Conservation (phyloP, 2,113 vertebrate species). For the Loxodonta africana region DNA sequence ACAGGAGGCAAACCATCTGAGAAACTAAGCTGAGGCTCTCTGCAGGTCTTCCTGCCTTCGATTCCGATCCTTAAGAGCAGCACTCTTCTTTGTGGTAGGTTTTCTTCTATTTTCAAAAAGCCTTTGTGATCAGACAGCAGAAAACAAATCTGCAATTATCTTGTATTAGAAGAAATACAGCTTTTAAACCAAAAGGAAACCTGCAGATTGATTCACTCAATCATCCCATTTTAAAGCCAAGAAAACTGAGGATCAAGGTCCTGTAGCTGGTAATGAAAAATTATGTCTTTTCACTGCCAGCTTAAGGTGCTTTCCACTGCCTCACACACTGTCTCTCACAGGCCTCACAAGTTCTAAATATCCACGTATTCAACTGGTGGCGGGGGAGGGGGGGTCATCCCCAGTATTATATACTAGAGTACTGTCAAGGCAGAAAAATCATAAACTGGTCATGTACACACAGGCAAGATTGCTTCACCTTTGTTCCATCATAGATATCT, state of each 20-base stretch:
- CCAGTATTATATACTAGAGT: background rate
- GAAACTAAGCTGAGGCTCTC: background rate
- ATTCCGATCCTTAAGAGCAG: background rate
- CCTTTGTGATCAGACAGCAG: slow-evolving; percentile 7
- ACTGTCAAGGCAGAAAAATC: slow-evolving; percentile 2
- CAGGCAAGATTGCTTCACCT: background rate
- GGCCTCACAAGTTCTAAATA: background rate
- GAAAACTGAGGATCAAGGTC: background rate
- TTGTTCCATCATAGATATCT: background rate
- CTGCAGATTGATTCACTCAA: background rate
- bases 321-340: background rate
- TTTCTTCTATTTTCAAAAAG: slow-evolving; percentile 53
- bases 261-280: background rate
- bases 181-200: slow-evolving; percentile 17
- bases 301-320: background rate
- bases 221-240: background rate
- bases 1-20: slow-evolving; percentile 41
- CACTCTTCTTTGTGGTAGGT: background rate
- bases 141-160: background rate
- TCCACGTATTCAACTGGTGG: background rate
- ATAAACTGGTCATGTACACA: background rate
- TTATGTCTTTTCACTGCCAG: background rate
- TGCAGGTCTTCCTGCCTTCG: slow-evolving; percentile 54
- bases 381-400: no score
- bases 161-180: background rate